Percentiles rank a stretch among this genome's conserved stretches.
Evolutionary conservation across 2,797 vertebrate species (phyloP).

Genomic region (Dipus sagitta): DNA sequence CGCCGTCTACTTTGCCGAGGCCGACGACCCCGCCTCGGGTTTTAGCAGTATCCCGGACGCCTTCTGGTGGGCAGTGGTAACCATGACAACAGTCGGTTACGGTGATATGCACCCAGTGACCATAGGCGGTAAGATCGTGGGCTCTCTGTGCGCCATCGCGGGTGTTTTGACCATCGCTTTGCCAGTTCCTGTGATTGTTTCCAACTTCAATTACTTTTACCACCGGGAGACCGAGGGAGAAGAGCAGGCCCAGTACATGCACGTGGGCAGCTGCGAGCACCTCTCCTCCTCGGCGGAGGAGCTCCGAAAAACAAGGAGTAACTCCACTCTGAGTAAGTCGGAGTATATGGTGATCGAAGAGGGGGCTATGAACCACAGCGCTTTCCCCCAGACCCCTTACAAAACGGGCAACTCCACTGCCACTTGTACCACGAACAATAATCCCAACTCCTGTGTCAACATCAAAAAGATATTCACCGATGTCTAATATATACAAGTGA

Average conservation of each 20-base stretch:
- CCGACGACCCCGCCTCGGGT: constrained; percentile 96
- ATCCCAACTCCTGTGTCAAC: constrained; percentile 95
- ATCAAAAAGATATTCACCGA: constrained; percentile 98
- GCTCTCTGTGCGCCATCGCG: constrained; percentile 97
- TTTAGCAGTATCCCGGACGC: constrained; percentile 99
- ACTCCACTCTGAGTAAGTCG: constrained; percentile 95
- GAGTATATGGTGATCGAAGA: constrained; percentile 98
- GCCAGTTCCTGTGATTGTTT: constrained; percentile 98
- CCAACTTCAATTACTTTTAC: constrained; percentile 99
- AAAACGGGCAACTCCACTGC: constrained; percentile 90
- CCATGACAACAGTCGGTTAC: constrained; percentile 99
- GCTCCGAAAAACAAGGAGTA: constrained; percentile 94
- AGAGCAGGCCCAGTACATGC: constrained; percentile 95
- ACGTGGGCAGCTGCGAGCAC: constrained; percentile 95
- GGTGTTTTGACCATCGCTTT: constrained; percentile 98
- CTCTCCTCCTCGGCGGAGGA: constrained; percentile 92
- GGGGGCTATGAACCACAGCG: constrained; percentile 91
- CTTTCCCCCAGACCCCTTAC: constrained; percentile 93
- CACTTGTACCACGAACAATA: constrained; percentile 88
- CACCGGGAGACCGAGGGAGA: constrained; percentile 98
- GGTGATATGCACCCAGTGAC: constrained; percentile 99
- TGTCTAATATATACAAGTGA: constrained; percentile 90
- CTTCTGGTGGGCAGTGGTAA: constrained; percentile 99
- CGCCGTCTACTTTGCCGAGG: constrained; percentile 98
- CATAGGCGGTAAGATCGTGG: constrained; percentile 98